phyloP scores from a whole-genome alignment of 2,113 vertebrate species.

The Martes martes region DNA sequence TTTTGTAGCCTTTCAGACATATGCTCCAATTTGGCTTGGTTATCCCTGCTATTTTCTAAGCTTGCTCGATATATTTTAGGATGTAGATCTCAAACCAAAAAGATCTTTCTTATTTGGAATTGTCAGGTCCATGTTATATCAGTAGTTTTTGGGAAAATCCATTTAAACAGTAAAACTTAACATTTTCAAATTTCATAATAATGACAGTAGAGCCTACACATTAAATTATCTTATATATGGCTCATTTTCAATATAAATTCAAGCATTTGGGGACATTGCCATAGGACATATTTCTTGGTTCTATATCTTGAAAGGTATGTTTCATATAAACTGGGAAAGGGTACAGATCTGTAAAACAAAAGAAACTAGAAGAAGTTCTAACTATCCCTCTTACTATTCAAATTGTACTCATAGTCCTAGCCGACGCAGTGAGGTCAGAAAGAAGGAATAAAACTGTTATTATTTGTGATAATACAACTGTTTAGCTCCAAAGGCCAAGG shows the following conservation, averaged over 20 bases:
- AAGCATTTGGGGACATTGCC: neutral
- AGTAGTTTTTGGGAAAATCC: neutral
- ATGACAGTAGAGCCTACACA: conserved; percentile 55
- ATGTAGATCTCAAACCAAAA: conserved; percentile 46
- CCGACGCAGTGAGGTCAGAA: neutral
- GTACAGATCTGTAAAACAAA: neutral
- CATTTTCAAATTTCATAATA: conserved; percentile 28
- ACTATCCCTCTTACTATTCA: neutral
- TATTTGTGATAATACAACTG: neutral
- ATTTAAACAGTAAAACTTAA: neutral
- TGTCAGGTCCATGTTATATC: neutral
- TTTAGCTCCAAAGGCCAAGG: conserved; percentile 6
- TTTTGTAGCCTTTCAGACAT: conserved; percentile 46
- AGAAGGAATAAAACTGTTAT: neutral
- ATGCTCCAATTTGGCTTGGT: neutral
- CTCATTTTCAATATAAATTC: neutral
- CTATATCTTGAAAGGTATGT: neutral
- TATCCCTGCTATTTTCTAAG: conserved; percentile 62
- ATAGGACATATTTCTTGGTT: neutral
- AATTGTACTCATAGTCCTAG: neutral
- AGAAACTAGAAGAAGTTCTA: conserved; percentile 7
- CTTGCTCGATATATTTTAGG: conserved; percentile 30
- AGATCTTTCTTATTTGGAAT: conserved; percentile 33
- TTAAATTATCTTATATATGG: conserved; percentile 52
- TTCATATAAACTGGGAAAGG: neutral